Base-by-base conservation (phyloP, 2,888 invertebrate species). In the Diaperis boleti region DNA sequence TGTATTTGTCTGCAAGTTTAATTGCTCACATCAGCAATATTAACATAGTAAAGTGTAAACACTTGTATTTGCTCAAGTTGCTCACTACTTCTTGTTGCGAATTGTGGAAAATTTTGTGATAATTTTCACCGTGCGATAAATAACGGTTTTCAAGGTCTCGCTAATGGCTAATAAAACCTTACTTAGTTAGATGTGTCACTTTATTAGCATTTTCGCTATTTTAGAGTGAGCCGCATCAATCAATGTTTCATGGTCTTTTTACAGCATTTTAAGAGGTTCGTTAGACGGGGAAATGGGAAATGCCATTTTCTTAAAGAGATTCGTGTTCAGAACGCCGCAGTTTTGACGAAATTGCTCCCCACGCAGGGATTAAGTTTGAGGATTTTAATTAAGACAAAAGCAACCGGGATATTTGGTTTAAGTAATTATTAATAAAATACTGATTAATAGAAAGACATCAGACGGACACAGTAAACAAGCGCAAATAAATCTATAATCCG, bases 311-410 rank as follows among this genome's bases (percentile, higher is more conserved):
- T 18, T 14, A n/a, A n/a, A 8, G 18, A 45, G 13, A 37, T 50
- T 50, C 15, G 11, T 37, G 13, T 45, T 11, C 20, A 13, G 47
- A 47, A 50, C 35, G 35, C 8, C 17, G 50, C 35, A 13, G 33
- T 10, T 47, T 17, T 33, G 14, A 33, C 17, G 18, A 20, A 35
- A 54, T 54, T 42, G 14, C 29, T 41, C 54, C 54, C 54, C 8
- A 11, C 31, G 13, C 31, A 17, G 41, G 31, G 29, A 54, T 54
- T 41, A 54, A 42, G 42, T 29, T 39, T 8, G 39, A 54, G 42
- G 54, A 54, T 54, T 54, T 54, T 54, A 54, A 54, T 54, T 54
- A 42, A 41, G 42, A 31, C 41, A 41, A 54, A 54, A 54, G 54
- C 26, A 41, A 31, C 15, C 18, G n/a, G 4, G 20, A 29, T 42